Evolutionary conservation across 2,797 vertebrate species (phyloP).

Genomic region (Eutrigla gurnardus): DNA sequence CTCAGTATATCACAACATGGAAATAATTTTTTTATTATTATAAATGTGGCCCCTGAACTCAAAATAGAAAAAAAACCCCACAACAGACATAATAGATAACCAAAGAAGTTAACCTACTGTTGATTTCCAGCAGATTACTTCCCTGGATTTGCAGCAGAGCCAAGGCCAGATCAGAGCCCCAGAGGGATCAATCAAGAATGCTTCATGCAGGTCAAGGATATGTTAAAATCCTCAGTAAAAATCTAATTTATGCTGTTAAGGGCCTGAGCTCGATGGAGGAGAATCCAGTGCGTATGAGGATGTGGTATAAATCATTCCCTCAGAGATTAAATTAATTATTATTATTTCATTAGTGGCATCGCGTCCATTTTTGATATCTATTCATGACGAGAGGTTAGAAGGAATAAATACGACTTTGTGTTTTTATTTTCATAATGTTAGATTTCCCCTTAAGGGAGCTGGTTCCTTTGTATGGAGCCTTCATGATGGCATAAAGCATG

Average conservation of each 20-base stretch:
- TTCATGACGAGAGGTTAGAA: constrained; percentile 60
- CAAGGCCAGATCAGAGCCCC: constrained; percentile 27
- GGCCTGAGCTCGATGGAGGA: constrained; percentile 16
- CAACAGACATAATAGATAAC: constrained; percentile 26
- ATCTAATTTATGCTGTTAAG: constrained; percentile 44
- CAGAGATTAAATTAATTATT: constrained; percentile 56
- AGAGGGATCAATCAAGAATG: constrained; percentile 45
- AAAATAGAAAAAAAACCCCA: neutral
- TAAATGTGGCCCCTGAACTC: constrained; percentile 4
- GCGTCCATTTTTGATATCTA: constrained; percentile 67
- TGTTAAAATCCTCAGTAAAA: constrained; percentile 43
- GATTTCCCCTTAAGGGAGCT: constrained; percentile 14
- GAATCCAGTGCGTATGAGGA: constrained; percentile 16
- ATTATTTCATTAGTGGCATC: constrained; percentile 60
- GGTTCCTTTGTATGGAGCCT: constrained; percentile 38
- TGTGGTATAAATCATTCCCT: constrained; percentile 63
- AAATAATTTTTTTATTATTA: neutral
- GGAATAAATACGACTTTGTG: constrained; percentile 49
- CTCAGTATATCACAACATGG: neutral
- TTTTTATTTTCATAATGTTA: constrained; percentile 44
- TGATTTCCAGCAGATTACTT: constrained; percentile 31
- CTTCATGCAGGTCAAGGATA: constrained; percentile 47
- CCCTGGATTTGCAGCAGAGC: constrained; percentile 39
- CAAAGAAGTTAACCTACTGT: constrained; percentile 22
- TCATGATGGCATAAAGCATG: constrained; percentile 51